Percentiles rank a stretch among this genome's conserved stretches.
These are phyloP conservation scores for Potorous gilbertii DNA, from an alignment of 2,797 vertebrate species.

Conservation along the genomic window DNA sequence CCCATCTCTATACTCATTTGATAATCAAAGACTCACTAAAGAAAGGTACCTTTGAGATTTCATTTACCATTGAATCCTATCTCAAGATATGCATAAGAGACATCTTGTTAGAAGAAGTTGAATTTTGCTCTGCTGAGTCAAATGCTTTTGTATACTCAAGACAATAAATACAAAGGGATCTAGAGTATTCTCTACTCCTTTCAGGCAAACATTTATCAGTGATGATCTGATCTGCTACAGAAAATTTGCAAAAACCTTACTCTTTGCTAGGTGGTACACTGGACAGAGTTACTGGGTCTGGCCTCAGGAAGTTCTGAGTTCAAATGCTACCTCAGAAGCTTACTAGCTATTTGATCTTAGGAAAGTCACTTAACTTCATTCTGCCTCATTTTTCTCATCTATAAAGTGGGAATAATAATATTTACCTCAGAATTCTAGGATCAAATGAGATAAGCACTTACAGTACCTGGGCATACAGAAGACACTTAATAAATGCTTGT, in stretches of 20 bases:
- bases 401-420: not conserved
- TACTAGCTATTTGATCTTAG: not conserved
- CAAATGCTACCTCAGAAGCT: not conserved
- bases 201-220: not conserved
- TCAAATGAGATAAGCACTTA: not conserved
- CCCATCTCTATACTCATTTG: not conserved
- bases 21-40: not conserved
- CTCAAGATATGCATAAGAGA: not conserved
- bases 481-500: not conserved
- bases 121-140: not conserved
- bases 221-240: not conserved
- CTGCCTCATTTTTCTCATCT: not conserved
- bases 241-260: not conserved
- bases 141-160: not conserved
- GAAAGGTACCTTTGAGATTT: not conserved
- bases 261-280: not conserved
- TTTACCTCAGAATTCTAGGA: not conserved
- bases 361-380: not conserved
- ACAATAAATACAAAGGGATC: not conserved
- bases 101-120: not conserved
- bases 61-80: not conserved
- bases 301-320: not conserved
- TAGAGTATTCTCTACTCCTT: not conserved
- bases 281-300: not conserved
- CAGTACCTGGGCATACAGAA: not conserved